Base-by-base conservation (phyloP, 2,113 vertebrate genomes). In the Tetrax tetrax region DNA sequence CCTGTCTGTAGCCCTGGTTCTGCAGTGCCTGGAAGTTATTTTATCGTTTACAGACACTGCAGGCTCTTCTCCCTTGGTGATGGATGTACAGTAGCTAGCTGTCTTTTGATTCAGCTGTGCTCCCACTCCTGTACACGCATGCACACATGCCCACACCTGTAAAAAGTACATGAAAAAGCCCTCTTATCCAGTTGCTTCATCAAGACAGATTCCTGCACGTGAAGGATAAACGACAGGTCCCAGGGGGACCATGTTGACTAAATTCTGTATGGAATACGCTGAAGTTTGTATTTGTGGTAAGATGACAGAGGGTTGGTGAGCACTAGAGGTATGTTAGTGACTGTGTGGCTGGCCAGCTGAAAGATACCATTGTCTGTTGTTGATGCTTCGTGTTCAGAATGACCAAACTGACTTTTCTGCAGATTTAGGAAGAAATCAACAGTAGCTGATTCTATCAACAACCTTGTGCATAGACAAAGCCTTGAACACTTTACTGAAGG, bases 371-470 rank as follows among this genome's bases (percentile, higher is more conserved):
- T 83, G 47, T 89, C 28, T 78, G 4, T 28, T 75, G 12, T 41
- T 90, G 72, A 9, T 75, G 10, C 47, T 84, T 50, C 31, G 5
- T 60, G 24, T 74, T 82, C 24, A 75, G 28, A 88, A 57, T 96
- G 65, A 90, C 45, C 25, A 18, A 72, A 75, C 10, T 48, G 48
- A 57, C 37, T 90, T 51, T 37, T 96, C 87, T 93, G 33, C 95
- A 99, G 99, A 91, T 98, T 99, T 89, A 98, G 99, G 95, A 99
- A 98, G 97, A 99, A 99, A 96, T 99, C 99, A 14, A 98, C 98
- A 3, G 96, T 98, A 47, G 97, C 98, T 18, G 97, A 98, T 80
- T 98, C 98, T 41, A 99, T 99, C 96, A 98, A 98, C 96, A 99
- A 61, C 90, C 97, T 98, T 69, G 97, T 98, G 45, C 98, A 98